phyloP scores from a whole-genome alignment of 2,888 invertebrate genomes.

The Noctua janthina region DNA sequence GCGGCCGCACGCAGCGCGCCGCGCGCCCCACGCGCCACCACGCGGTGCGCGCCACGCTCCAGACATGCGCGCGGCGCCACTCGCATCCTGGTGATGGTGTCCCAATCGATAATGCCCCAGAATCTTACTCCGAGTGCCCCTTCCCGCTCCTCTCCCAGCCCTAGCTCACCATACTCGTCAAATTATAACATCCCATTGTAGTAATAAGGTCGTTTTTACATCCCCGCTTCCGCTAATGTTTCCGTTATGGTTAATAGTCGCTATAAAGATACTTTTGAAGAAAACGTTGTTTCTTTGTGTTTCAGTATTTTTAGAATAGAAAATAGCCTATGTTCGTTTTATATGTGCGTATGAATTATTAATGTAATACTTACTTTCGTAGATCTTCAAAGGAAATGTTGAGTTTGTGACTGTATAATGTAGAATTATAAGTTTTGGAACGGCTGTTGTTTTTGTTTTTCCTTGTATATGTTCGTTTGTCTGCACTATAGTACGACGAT shows the following conservation, averaged over 20 bases:
- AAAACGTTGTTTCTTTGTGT: constrained; percentile 77
- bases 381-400: constrained; percentile 55
- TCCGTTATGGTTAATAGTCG: constrained; percentile 83
- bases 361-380: constrained; percentile 62
- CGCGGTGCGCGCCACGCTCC: constrained; percentile 66
- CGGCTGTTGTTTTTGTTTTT: constrained; percentile 57
- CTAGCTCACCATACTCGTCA: constrained; percentile 81
- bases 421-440: constrained; percentile 60
- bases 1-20: constrained; percentile 47
- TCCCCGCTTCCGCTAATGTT: constrained; percentile 80
- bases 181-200: constrained; percentile 87
- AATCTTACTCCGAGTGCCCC: constrained; percentile 82
- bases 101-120: constrained; percentile 88
- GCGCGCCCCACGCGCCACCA: constrained; percentile 63
- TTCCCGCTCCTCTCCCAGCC: constrained; percentile 81
- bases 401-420: constrained; percentile 55
- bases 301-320: constrained; percentile 72
- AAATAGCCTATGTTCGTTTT: constrained; percentile 62
- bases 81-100: constrained; percentile 84
- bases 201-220: constrained; percentile 87
- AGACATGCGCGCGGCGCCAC: constrained; percentile 82
- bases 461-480: constrained; percentile 21
- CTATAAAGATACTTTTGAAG: constrained; percentile 84
- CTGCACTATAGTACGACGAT: constrained; percentile 30
- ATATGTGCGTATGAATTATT: constrained; percentile 63